These are phyloP conservation scores for Platycheirus rosarum DNA, from an alignment of 2,888 invertebrate genomes.

Conservation along the genomic window DNA sequence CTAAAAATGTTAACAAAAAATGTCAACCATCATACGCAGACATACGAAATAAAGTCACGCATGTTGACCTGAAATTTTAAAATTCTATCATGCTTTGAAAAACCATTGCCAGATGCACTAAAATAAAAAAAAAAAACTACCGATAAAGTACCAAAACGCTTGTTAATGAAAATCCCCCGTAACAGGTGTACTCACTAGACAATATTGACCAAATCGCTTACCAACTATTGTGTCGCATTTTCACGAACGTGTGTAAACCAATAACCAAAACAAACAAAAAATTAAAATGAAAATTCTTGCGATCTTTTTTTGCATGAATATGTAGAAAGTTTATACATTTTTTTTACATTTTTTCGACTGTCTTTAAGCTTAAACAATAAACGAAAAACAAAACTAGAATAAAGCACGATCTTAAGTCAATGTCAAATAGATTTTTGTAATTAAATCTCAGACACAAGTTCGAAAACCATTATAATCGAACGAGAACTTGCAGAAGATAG, in stretches of 20 bases:
- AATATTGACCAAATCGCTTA: not conserved
- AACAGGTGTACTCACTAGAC: conserved; percentile 30
- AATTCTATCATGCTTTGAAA: conserved; percentile 55
- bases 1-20: not conserved
- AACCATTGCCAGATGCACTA: conserved; percentile 47
- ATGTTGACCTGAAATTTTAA: conserved; percentile 17
- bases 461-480: conserved; percentile 70
- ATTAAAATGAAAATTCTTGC: conserved; percentile 32
- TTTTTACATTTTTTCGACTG: too few species aligned
- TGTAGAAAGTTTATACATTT: too few species aligned
- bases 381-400: conserved; percentile 9
- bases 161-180: conserved; percentile 30
- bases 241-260: conserved; percentile 29
- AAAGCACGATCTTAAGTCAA: conserved; percentile 69
- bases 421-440: conserved; percentile 64
- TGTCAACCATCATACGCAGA: conserved; percentile 25
- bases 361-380: conserved; percentile 4
- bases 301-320: conserved; percentile 24
- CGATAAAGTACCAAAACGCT: conserved; percentile 27
- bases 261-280: conserved; percentile 1
- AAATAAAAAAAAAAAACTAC: not conserved
- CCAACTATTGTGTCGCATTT: conserved; percentile 25
- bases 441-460: conserved; percentile 57
- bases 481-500: conserved; percentile 58
- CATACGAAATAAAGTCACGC: conserved; percentile 55